Base-by-base conservation (phyloP, 1,140 invertebrate genomes). In the Ruditapes philippinarum region DNA sequence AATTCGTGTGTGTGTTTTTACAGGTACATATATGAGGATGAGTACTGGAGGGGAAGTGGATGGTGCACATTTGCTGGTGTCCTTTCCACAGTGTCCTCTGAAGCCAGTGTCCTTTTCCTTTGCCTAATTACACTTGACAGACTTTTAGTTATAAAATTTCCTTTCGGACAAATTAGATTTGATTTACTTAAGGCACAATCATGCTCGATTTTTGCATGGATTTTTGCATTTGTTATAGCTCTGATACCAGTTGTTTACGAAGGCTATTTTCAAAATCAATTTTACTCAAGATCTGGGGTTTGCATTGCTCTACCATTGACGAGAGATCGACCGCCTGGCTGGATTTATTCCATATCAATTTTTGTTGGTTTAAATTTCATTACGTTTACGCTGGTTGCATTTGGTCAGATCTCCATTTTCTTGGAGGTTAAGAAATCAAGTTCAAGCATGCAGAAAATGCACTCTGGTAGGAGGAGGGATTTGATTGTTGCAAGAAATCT, bases 111-210 rank as follows among this genome's bases (percentile, higher is more conserved):
- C n/a, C 45, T 92, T 31, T 91, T 89, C n/a, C 80, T 94, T 19
- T 82, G 81, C 11, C 79, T 93, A 0, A 92, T 94, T 19, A 91
- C 93, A 12, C 11, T 92, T 12, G 93, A 94, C 54, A 80, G 93
- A 14, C 68, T 92, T 25, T 57, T 93, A 4, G 89, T 81, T 19
- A 88, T 94, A 40, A 79, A 92, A 14, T 93, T 91, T 60, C 93
- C 93, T 0, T 90, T 94, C 49, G 70, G 82, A 49, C 76, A 90
- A 2, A 17, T 82, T 7, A 85, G 68, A n/a, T 65, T 85, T 0
- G 78, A 31, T 31, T 5, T 33, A 31, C 33, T 76, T 25, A 45
- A n/a, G 42, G 40, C 84, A 62, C 3, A 89, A 38, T 9, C 65
- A 5, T 42, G 45, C n/a, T 40, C 11, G 12, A 17, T 68, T 12